Evolutionary conservation across 2,888 invertebrate species (phyloP).

Genomic region (Leucophenga maculata): DNA sequence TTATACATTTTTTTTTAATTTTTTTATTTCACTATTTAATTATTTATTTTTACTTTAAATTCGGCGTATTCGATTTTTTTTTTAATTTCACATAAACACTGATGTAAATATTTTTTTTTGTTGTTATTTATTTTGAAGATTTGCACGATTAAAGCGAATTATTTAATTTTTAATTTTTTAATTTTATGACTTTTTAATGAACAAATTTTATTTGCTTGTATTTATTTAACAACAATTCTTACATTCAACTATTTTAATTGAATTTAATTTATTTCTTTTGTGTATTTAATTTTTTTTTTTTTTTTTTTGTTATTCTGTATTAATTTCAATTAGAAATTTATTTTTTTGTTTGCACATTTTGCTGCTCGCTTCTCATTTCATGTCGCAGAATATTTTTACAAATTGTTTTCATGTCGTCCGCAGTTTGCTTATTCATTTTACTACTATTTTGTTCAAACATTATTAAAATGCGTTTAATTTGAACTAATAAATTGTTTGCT

Average conservation of each 20-base stretch:
- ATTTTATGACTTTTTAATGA: not conserved
- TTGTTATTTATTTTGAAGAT: conserved; percentile 5
- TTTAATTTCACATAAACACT: conserved; percentile 25
- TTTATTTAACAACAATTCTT: not conserved
- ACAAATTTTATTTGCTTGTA: not conserved
- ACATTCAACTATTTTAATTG: conserved; percentile 13
- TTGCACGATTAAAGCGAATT: not conserved
- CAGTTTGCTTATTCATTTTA: conserved; percentile 15
- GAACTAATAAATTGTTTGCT: conserved; percentile 6
- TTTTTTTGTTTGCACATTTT: not conserved
- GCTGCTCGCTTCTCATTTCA: not conserved
- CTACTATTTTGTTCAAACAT: conserved; percentile 7
- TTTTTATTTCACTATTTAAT: conserved; percentile 30
- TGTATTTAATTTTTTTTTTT: conserved; percentile 16
- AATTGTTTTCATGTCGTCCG: conserved; percentile 29
- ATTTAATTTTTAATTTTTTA: not conserved
- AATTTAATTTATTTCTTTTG: conserved; percentile 18
- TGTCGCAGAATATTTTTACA: conserved; percentile 18
- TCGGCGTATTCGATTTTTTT: conserved; percentile 1
- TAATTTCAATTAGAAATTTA: not conserved
- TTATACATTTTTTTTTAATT: conserved; percentile 26
- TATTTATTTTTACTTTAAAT: conserved; percentile 9
- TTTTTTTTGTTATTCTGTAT: not conserved
- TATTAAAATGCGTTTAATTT: not conserved
- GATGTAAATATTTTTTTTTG: not conserved